Conservation (phyloP, 2,888 invertebrate genomes). For the Eupithecia dodoneata region DNA sequence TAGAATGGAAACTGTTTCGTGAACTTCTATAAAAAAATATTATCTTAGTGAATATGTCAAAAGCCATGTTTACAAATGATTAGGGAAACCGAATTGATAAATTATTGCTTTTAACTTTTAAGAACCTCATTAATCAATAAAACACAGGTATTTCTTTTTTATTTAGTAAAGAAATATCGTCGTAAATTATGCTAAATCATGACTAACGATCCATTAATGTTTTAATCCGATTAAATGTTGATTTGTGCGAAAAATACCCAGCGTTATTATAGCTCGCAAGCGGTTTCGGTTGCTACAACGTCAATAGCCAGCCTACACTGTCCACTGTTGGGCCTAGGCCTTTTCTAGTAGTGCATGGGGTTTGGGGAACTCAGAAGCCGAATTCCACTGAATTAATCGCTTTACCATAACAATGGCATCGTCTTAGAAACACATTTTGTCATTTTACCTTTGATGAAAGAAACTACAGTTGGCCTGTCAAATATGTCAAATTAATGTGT, state of each 20-base stretch:
- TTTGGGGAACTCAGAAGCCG: too few relatives aligned
- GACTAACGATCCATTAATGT: slow-evolving; percentile 28
- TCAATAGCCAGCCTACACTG: too few relatives aligned
- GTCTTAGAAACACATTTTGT: too few relatives aligned
- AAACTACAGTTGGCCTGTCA: too few relatives aligned
- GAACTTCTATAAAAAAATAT: background rate
- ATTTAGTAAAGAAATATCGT: background rate
- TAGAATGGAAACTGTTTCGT: background rate
- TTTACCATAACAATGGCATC: too few relatives aligned
- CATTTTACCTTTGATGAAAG: too few relatives aligned
- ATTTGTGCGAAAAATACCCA: background rate
- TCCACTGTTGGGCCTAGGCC: too few relatives aligned
- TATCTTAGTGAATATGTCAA: background rate
- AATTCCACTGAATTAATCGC: too few relatives aligned
- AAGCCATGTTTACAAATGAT: slow-evolving; percentile 12
- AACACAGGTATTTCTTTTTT: slow-evolving; percentile 4
- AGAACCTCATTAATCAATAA: slow-evolving; percentile 3
- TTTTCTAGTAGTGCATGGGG: too few relatives aligned
- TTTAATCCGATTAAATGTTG: slow-evolving; percentile 25
- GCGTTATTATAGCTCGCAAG: background rate
- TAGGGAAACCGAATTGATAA: slow-evolving; percentile 26
- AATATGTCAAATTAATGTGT: too few relatives aligned
- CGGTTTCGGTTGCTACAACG: background rate
- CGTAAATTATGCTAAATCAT: slow-evolving; percentile 28
- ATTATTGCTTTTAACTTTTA: slow-evolving; percentile 34